Evolutionary conservation across 1,140 invertebrate species (phyloP), one percentile per base, ranked within the genome.

Genomic region (Ctenoplectra terminalis): DNA sequence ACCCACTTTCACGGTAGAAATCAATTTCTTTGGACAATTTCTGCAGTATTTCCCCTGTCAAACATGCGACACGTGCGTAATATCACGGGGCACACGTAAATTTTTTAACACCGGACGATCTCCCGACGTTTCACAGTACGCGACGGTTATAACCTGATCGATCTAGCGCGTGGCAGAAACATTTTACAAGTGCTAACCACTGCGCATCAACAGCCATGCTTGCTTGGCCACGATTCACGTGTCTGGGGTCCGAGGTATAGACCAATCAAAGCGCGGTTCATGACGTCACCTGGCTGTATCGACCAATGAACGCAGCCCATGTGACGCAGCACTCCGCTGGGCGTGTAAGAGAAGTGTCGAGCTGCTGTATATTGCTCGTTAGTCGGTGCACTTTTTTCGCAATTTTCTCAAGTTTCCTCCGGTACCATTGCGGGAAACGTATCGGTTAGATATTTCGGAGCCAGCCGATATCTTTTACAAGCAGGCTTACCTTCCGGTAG

Each of bases 141-240:
- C 85, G 73, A 74, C 82, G 83, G 87, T 92, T 92, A 92, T 91
- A 92, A 93, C 91, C 89, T 91, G 91, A 93, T 93, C 92, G 92
- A 92, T 93, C 91, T 92, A 90, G 91, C 92, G 92, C 92, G 92
- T 93, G 91, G 91, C 91, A 92, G 91, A 90, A 90, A 92, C 92
- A 93, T 93, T 92, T 93, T 92, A 89, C 90, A 92, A 91, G 91
- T 90, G 90, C 90, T 90, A 92, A 93, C 92, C 93, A 93, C 92
- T 93, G 93, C 93, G 93, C 92, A 94, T 92, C 92, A 92, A 92
- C 92, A 91, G 92, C 93, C 93, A 94, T 93, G 93, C 93, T 92
- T 92, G 90, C 90, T 91, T 89, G 91, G 90, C 90, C 92, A 90
- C 91, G 89, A 92, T 93, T 94, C 93, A 94, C 94, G 93, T 94